Evolutionary conservation across 2,888 invertebrate species (phyloP), one percentile per base, ranked within the genome.

Genomic region (Hypsopygia costalis): DNA sequence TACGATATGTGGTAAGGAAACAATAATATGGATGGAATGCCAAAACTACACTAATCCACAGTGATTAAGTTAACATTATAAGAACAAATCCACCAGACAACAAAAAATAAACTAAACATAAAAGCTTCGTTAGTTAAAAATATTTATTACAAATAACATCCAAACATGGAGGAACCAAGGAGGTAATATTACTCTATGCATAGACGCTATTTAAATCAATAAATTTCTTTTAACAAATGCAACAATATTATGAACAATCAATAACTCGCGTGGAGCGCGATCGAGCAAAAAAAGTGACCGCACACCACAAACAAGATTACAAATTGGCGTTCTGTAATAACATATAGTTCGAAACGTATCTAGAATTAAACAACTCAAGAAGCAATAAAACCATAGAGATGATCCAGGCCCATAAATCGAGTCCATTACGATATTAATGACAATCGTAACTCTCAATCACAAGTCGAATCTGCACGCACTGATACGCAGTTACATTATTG

Each of bases 401-500:
- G 76, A 75, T 78, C 67, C 66, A 61, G 55, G 68, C 65, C 55
- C 78, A 74, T 82, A 81, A 81, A 81, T 81, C 66, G 69, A 67
- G 47, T 71, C 70, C 80, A 80, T 79, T 80, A 80, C 75, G 57
- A 70, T 80, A 79, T 77, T 76, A 81, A 81, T 79, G 78, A 75
- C 73, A 77, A 76, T 77, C 78, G 73, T 81, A 81, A 79, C 73
- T 81, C 75, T 77, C 68, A 76, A 78, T 81, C 79, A 76, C 70
- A 64, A 63, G 61, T 64, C 60, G 65, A 62, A 72, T 66, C 64
- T 62, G 69, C 69, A 62, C 61, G 66, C 65, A 63, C 53, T 49
- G 61, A 62, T 62, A 65, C 59, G 59, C 65, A 62, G 61, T 58
- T 60, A 63, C 58, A 55, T 55, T 51, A 58, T 49, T 35, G 35